These are phyloP conservation scores for Mythimna lalbum DNA, from an alignment of 2,888 invertebrate genomes.

Conservation along the genomic window DNA sequence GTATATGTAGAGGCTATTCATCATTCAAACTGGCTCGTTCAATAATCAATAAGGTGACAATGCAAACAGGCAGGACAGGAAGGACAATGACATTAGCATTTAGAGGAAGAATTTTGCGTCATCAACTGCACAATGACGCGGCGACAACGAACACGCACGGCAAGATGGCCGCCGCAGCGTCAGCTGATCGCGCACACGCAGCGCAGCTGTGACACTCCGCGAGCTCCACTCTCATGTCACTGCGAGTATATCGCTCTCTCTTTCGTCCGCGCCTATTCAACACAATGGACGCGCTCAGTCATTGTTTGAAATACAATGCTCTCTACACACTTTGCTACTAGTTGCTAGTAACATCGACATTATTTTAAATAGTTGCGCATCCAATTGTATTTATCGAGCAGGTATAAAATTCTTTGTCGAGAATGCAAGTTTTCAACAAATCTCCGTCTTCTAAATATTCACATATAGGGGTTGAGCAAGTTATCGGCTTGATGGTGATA, in stretches of 20 bases:
- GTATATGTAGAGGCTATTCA: slow-evolving; percentile 54
- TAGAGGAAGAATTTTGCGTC: slow-evolving; percentile 84
- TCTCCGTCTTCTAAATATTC: slow-evolving; percentile 3
- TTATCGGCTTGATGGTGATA: slow-evolving; percentile 11
- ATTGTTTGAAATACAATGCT: slow-evolving; percentile 82
- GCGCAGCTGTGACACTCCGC: slow-evolving; percentile 80
- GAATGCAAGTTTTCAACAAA: slow-evolving; percentile 27
- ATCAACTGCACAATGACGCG: slow-evolving; percentile 86
- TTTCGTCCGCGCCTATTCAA: slow-evolving; percentile 76
- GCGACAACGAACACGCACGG: slow-evolving; percentile 83
- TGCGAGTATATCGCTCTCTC: slow-evolving; percentile 81
- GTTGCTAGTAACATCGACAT: slow-evolving; percentile 54
- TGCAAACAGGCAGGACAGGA: slow-evolving; percentile 71
- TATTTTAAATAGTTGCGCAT: slow-evolving; percentile 47
- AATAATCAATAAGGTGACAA: slow-evolving; percentile 71
- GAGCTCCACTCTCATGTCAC: slow-evolving; percentile 65
- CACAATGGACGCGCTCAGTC: slow-evolving; percentile 79
- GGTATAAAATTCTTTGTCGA: slow-evolving; percentile 25
- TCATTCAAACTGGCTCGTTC: slow-evolving; percentile 57
- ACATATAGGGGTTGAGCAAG: background rate
- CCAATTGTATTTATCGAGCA: slow-evolving; percentile 48
- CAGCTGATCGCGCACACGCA: slow-evolving; percentile 89
- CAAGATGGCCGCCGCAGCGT: slow-evolving; percentile 88
- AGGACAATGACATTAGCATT: slow-evolving; percentile 88
- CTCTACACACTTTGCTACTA: slow-evolving; percentile 65